A percentile compares a stretch with the other conserved stretches of the same genome.
phyloP scores from a whole-genome alignment of 1,140 invertebrate species.

The Lysiphlebus fabarum region DNA sequence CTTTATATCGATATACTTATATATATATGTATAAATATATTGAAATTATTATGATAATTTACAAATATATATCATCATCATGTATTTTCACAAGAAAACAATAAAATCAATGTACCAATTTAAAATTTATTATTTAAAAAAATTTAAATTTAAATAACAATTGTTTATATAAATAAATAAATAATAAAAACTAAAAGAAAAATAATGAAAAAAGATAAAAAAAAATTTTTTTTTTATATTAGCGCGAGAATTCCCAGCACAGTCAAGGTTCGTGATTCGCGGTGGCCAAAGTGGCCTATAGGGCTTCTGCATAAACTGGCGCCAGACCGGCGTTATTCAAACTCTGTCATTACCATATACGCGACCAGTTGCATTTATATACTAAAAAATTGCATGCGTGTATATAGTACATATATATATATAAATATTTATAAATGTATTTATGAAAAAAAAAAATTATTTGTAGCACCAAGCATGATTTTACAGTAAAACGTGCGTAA shows the following conservation, averaged over 20 bases:
- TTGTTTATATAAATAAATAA: too few species aligned
- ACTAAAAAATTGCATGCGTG: too few species aligned
- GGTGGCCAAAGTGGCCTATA: constrained; percentile 6
- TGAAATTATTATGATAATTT: too few species aligned
- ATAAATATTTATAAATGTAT: too few species aligned
- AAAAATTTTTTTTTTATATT: neutral
- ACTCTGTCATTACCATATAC: constrained; percentile 24
- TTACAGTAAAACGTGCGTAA: constrained; percentile 14
- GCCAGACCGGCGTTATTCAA: constrained; percentile 15
- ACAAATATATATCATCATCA: neutral
- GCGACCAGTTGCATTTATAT: constrained; percentile 6
- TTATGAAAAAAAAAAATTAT: too few species aligned
- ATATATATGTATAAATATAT: too few species aligned
- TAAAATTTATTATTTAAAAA: too few species aligned
- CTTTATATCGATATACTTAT: neutral
- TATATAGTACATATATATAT: too few species aligned
- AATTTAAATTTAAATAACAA: too few species aligned
- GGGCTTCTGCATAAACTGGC: constrained; percentile 15
- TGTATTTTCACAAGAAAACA: neutral
- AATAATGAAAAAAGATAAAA: neutral
- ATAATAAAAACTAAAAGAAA: too few species aligned
- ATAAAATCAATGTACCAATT: too few species aligned
- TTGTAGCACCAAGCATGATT: constrained; percentile 19
- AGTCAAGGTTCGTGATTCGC: constrained; percentile 12
- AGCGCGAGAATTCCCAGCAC: neutral